These are phyloP conservation scores for Strix aluco DNA, from an alignment of 2,113 vertebrate species.

Conservation along the genomic window DNA sequence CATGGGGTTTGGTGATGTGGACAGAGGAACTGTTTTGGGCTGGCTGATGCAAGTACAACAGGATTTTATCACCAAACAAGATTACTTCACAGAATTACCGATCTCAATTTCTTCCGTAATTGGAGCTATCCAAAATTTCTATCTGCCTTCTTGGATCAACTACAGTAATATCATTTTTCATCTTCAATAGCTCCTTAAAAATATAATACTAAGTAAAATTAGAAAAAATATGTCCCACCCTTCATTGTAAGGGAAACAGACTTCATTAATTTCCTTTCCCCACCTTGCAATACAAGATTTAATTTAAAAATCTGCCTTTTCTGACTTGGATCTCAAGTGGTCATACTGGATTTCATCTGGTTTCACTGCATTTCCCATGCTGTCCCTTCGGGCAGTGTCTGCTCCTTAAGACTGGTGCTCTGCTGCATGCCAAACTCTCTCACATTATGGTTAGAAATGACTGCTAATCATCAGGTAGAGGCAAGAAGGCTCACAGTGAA, in stretches of 20 bases:
- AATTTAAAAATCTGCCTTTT: conserved; percentile 1
- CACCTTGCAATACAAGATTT: neutral
- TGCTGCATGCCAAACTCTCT: neutral
- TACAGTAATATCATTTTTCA: neutral
- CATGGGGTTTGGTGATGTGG: no score
- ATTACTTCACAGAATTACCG: no score
- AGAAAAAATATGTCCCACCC: neutral
- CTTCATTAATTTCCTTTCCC: neutral
- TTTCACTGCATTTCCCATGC: neutral
- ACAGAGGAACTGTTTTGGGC: no score
- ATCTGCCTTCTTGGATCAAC: no score
- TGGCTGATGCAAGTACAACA: no score
- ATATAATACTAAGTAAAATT: neutral
- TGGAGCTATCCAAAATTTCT: no score
- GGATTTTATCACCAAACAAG: no score
- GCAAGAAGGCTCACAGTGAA: neutral
- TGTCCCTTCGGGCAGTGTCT: neutral
- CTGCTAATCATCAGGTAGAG: neutral
- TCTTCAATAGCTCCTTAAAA: neutral
- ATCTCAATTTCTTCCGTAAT: no score
- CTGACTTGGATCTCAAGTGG: neutral
- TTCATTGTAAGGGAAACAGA: neutral
- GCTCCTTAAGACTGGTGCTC: neutral
- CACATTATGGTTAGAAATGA: neutral
- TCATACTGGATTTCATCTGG: neutral